Evolutionary conservation across 2,888 invertebrate genomes (phyloP), one percentile per base, ranked within the genome.

Genomic region (Cyaniris semiargus): DNA sequence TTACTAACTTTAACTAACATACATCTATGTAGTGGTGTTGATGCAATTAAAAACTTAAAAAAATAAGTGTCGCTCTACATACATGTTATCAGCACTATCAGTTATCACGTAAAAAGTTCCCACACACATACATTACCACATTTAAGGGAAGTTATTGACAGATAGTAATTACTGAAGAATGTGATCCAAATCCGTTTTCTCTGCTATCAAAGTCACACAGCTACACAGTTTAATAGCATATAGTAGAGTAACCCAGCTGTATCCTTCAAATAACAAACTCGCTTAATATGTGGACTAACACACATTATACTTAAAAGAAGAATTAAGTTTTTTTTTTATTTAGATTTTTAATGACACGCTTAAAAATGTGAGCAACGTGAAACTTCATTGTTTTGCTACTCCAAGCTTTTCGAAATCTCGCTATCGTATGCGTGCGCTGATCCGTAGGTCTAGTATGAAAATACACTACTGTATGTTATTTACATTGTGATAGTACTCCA

Each of bases 131-230:
- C 23, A 76, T 80, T 72, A 58, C 56, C 70, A 71, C 60, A 60
- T 58, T 44, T 48, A 75, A 76, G 72, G 71, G 44, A 75, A 70
- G 70, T 44, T 70, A 75, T 70, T 77, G 72, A 72, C 77, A 77
- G 77, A 76, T 71, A 75, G 79, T 82, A 82, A 83, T 81, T 83
- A 81, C 80, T 78, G 80, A 82, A 82, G 82, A 80, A 81, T 81
- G 79, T 79, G 78, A 75, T 77, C 80, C 74, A 71, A 79, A 81
- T 81, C 76, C 79, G 79, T 81, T 80, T 78, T 81, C 79, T 78
- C 74, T 78, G 75, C 74, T 79, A 79, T 80, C 75, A 80, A 27
- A 1, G 1, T 27, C 27, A 3, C 75, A 80, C 79, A 78, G 76
- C 60, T 76, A 56, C 18, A 53, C 3, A 53, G 53, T 53, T 18